A percentile compares a stretch with the other conserved stretches of the same genome.
Evolutionary conservation across 2,888 invertebrate species (phyloP).

Genomic region (Rhagonycha fulva): DNA sequence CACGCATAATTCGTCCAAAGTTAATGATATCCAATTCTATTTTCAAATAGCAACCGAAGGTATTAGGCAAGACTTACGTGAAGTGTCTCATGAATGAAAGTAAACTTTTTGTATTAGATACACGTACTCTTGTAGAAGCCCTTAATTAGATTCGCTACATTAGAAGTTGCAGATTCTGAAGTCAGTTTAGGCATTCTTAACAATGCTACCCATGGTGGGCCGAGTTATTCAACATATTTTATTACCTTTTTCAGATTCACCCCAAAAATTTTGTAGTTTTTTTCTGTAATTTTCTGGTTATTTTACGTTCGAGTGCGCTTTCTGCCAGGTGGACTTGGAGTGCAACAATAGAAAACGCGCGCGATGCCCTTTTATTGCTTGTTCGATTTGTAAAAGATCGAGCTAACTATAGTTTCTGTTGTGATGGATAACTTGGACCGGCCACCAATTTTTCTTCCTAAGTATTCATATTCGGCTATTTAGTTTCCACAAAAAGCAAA

Average conservation of each 20-base stretch:
- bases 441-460: conserved; percentile 40
- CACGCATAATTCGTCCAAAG: conserved; percentile 32
- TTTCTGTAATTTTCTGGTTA: conserved; percentile 52
- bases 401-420: conserved; percentile 35
- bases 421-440: conserved; percentile 35
- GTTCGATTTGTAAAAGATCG: conserved; percentile 46
- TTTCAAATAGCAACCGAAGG: conserved; percentile 16
- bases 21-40: conserved; percentile 30
- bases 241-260: conserved; percentile 48
- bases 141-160: conserved; percentile 48
- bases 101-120: conserved; percentile 42
- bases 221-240: conserved; percentile 44
- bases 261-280: conserved; percentile 40
- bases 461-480: conserved; percentile 40
- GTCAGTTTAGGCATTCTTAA: conserved; percentile 29
- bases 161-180: conserved; percentile 43
- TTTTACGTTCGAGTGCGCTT: conserved; percentile 49
- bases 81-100: conserved; percentile 36
- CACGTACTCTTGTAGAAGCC: conserved; percentile 44
- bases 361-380: conserved; percentile 48
- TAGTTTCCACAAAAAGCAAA: conserved; percentile 52
- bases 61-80: conserved; percentile 34
- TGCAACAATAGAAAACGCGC: conserved; percentile 42
- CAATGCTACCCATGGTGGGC: conserved; percentile 39
- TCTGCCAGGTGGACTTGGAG: conserved; percentile 45